Base-by-base conservation (phyloP, 1,140 invertebrate genomes). In the Leptinotarsa lineolata region DNA sequence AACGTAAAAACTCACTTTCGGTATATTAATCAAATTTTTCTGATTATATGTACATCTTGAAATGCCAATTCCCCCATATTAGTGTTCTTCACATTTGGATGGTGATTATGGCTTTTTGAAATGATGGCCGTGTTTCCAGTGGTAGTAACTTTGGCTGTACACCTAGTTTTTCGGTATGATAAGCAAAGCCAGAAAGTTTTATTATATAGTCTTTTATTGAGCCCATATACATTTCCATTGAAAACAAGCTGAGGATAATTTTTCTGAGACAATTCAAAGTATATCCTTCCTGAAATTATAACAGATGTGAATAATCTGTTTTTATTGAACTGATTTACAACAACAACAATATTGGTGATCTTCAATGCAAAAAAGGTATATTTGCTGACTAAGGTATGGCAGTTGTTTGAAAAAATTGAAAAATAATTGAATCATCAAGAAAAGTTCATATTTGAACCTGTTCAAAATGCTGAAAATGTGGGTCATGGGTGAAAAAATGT, bases 161-260 rank as follows among this genome's bases (percentile, higher is more conserved):
- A 73, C 39, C 39, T 45, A 15, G 20, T 54, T 20, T 66, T 73
- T 22, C 46, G 58, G 24, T 73, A 73, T 15, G 24, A 22, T 21
- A 64, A 68, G 46, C 72, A 73, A 11, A 73, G n/a, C 72, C 72
- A 73, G 44, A 73, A 65, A 6, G 72, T 73, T 60, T 73, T 73
- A 12, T 73, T 24, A 30, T 44, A 21, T 3, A 58, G 44, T 68
- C 63, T 58, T 68, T 65, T 73, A 20, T 73, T 67, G 16, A 73
- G 44, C 12, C 65, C 48, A 48, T 68, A 73, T n/a, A 45, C 68
- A 54, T 73, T 45, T 12, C 30, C 30, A 24, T 75, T 48, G 30
- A 70, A 66, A 16, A 74, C 61, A 13, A 74, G 30, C 13, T 64
- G 64, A 1, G 68, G 73, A 54, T 20, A 69, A 11, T 69, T 69